phyloP scores from a whole-genome alignment of 2,797 vertebrate genomes.

The Oreochromis mossambicus region DNA sequence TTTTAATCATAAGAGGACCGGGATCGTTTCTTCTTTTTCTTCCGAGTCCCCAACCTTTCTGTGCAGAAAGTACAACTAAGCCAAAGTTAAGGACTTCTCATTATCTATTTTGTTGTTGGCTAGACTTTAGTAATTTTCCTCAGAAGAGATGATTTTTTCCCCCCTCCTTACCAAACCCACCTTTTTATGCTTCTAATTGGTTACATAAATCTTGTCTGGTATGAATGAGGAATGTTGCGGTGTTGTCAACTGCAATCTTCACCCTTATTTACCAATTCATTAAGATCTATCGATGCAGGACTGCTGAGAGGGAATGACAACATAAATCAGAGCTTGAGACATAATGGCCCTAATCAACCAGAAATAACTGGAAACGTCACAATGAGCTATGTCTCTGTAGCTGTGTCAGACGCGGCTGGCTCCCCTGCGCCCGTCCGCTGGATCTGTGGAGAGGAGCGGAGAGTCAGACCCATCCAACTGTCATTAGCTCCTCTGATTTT shows the following conservation, averaged over 20 bases:
- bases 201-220: constrained; percentile 99
- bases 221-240: constrained; percentile 99
- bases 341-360: constrained; percentile 99
- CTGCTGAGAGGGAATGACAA: constrained; percentile 96
- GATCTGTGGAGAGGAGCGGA: constrained; percentile 28
- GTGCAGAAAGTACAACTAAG: constrained; percentile 76
- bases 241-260: constrained; percentile 99
- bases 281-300: constrained; percentile 99
- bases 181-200: constrained; percentile 97
- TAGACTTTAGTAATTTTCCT: constrained; percentile 95
- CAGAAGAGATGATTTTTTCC: constrained; percentile 89
- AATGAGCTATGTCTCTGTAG: constrained; percentile 97
- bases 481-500: constrained; percentile 86
- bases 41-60: constrained; percentile 40
- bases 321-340: constrained; percentile 98
- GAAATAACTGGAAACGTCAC: constrained; percentile 99
- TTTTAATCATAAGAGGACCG: constrained; percentile 11
- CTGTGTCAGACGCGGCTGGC: constrained; percentile 28
- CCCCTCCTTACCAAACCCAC: constrained; percentile 85
- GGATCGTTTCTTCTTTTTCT: constrained; percentile 16
- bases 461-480: constrained; percentile 65
- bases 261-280: constrained; percentile 99
- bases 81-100: constrained; percentile 87
- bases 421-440: constrained; percentile 49
- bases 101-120: constrained; percentile 93